Evolutionary conservation across 2,113 vertebrate genomes (phyloP), one percentile per base, ranked within the genome.

Genomic region (Ophthalmotilapia sp.): DNA sequence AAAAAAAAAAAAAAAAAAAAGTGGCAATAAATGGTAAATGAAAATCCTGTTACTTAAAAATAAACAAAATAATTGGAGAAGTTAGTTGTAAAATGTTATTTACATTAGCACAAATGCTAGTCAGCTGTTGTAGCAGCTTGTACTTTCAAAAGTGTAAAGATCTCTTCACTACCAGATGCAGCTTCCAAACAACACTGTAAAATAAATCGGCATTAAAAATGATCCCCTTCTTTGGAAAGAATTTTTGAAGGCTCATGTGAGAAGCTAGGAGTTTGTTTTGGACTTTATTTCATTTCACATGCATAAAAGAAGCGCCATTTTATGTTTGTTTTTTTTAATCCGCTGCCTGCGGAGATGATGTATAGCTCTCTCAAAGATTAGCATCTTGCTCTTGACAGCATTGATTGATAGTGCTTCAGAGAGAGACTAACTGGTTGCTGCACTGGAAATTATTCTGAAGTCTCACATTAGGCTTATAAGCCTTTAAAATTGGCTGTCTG

Each of bases 341-440:
- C 14, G 17, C 42, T 84, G 51, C 88, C 82, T 88, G 86, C 45
- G 54, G 54, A 80, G 73, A 86, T 93, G 86, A 93, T 90, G 77
- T 80, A 86, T 83, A 17, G 42, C 79, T 45, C 84, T 79, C 56
- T 88, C 51, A 6, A 6, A 88, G 82, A 91, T 90, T 68, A 89
- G 65, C 83, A 29, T 86, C 54, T 85, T 53, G 6, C 86, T 89
- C 62, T 54, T 77, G 90, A 83, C 85, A 53, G 82, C 49, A 6
- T 23, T 87, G 88, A 93, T 83, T 87, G 87, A 92, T 91, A 15
- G 83, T 58, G 68, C 33, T 86, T 89, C 36, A 65, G 49, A 84
- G 54, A 87, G 60, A 42, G 26, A 7, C 55, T 79, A 81, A 75
- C 56, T 40, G 42, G 75, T 26, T 86, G 29, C 56, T 73, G 54